Evolutionary conservation across 2,113 vertebrate species (phyloP), one percentile per base, ranked within the genome.

Genomic region (Antidorcas marsupialis): DNA sequence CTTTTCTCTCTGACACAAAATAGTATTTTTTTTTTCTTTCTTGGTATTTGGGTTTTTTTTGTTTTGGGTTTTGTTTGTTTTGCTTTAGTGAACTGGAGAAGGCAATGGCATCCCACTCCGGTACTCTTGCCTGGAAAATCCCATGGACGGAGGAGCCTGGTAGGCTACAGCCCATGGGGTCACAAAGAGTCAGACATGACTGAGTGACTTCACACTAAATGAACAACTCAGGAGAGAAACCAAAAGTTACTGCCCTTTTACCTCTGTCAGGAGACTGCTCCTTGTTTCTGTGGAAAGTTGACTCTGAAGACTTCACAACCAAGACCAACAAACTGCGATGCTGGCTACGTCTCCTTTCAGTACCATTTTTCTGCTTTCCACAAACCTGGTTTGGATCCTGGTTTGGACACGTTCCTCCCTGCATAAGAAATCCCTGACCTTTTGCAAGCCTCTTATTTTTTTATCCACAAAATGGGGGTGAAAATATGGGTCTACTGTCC

Each of bases 1-100:
- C 17, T 97, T 23, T 64, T 27, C 45, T 64, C 52, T 79, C 1
- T 45, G 25, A 60, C 39, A 74, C 3, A 97, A 95, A 95, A 30
- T 55, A n/a, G 14, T 27, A 0, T 14, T 45, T 52, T 50, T 57
- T 50, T 27, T 15, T 43, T 4, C 3, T 76, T 43, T 2, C 6
- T 76, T 76, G 71, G 39, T 43, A 76, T 43, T 76, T 76, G 25
- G 39, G 7, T 1, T 81, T 33, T 81, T 50, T 81, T 82, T n/a
- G 30, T 14, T 45, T 28, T 3, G 27, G n/a, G 47, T 81, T n/a
- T 67, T 36, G 5, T 89, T 87, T 13, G 25, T 25, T 78, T 67
- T 89, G 7, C 25, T 90, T n/a, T 87, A 43, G 17, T 39, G 55
- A 10, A 23, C 55, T 57, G 55, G 55, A 57, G 55, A 57, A 57